A percentile compares a stretch with the other conserved stretches of the same genome.
These are phyloP conservation scores for Drosophila virilis DNA, from an alignment of 1,140 invertebrate species.

Conservation along the genomic window DNA sequence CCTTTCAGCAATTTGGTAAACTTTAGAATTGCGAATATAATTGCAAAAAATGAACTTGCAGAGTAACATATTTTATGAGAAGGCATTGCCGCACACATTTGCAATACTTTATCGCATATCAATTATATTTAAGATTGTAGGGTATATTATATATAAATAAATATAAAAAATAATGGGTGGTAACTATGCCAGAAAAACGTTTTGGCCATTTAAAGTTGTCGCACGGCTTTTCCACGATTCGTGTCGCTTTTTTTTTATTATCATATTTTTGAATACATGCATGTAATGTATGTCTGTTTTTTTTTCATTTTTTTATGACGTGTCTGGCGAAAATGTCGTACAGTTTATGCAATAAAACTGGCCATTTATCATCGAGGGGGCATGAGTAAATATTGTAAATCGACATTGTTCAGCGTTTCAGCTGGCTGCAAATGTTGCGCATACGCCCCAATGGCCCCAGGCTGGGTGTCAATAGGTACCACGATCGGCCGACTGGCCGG, in stretches of 20 bases:
- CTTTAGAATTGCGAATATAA: too few species aligned
- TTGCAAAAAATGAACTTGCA: too few species aligned
- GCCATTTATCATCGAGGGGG: slow-evolving; percentile 71
- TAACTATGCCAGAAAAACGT: slow-evolving; percentile 57
- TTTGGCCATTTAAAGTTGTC: slow-evolving; percentile 74
- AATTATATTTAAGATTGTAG: neutral
- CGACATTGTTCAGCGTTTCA: slow-evolving; percentile 48
- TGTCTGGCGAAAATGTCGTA: slow-evolving; percentile 76
- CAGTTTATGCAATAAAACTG: slow-evolving; percentile 80
- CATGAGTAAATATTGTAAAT: slow-evolving; percentile 46
- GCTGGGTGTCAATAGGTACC: slow-evolving; percentile 44
- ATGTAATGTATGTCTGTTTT: slow-evolving; percentile 25
- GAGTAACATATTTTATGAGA: too few species aligned
- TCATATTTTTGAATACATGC: slow-evolving; percentile 31
- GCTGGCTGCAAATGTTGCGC: slow-evolving; percentile 59
- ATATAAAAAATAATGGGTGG: slow-evolving; percentile 57
- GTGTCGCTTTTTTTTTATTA: slow-evolving; percentile 16
- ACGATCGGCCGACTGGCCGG: slow-evolving; percentile 15
- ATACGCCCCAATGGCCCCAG: slow-evolving; percentile 75
- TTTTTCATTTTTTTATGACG: slow-evolving; percentile 42
- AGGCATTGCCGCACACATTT: neutral
- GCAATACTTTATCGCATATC: neutral
- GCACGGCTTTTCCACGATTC: slow-evolving; percentile 57
- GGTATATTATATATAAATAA: slow-evolving; percentile 25
- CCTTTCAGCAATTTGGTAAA: too few species aligned